Percentiles rank a stretch among this genome's conserved stretches.
Conservation (phyloP, 2,888 invertebrate species). For the Euzetes globulus region DNA sequence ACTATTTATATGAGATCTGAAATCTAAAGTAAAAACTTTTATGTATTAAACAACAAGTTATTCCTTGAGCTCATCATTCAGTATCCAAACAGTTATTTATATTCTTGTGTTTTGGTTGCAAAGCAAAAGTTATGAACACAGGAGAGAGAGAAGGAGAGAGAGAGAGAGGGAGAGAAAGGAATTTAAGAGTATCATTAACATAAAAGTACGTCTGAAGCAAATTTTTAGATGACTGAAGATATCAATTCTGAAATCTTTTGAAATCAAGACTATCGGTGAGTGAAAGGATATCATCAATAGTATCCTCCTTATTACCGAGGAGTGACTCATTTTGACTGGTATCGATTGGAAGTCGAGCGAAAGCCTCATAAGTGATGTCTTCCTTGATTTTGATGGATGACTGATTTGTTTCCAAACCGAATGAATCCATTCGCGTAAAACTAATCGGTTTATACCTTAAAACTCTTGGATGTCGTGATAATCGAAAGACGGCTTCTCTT, state of each 20-base stretch:
- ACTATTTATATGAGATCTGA: neutral
- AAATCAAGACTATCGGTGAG: neutral
- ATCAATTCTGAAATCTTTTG: neutral
- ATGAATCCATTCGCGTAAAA: neutral
- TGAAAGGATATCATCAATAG: neutral
- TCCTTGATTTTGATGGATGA: neutral
- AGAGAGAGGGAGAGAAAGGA: no score
- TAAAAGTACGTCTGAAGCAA: no score
- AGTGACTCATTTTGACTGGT: neutral
- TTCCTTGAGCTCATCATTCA: neutral
- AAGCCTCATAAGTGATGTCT: slow-evolving; percentile 15
- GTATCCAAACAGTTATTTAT: neutral
- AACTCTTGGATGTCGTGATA: slow-evolving; percentile 24
- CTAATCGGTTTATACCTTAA: neutral
- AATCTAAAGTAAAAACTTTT: neutral
- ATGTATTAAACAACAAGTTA: slow-evolving; percentile 16
- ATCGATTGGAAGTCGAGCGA: neutral
- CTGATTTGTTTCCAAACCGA: neutral
- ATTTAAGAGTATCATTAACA: no score
- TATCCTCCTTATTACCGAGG: neutral
- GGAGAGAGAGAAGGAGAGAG: no score
- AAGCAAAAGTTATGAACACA: no score
- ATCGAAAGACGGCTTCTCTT: neutral
- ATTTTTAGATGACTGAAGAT: no score
- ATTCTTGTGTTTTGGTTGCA: neutral